These are phyloP conservation scores for Galleria mellonella DNA, from an alignment of 1,140 invertebrate species.

Conservation along the genomic window DNA sequence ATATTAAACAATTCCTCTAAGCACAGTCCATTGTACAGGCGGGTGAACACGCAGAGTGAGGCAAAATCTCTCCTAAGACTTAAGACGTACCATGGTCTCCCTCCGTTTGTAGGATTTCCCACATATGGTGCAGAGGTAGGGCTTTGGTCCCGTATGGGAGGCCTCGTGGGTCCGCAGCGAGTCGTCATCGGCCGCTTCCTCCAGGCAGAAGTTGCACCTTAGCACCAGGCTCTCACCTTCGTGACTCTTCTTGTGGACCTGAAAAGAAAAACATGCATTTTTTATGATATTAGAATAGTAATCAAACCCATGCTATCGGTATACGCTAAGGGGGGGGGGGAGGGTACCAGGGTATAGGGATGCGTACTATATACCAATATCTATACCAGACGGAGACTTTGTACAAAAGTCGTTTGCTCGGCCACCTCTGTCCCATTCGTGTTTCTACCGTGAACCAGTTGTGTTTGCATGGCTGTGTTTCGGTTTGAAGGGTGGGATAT, in stretches of 20 bases:
- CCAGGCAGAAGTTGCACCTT: slow-evolving; percentile 46
- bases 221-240: slow-evolving; percentile 30
- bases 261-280: slow-evolving; percentile 19
- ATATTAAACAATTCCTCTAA: no score
- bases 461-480: no score
- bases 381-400: no score
- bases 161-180: slow-evolving; percentile 27
- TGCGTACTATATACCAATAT: no score
- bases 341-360: background rate
- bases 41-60: no score
- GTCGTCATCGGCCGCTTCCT: slow-evolving; percentile 17
- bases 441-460: no score
- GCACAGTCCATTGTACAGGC: no score
- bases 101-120: slow-evolving; percentile 40
- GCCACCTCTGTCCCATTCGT: no score
- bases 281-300: background rate
- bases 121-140: slow-evolving; percentile 48
- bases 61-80: slow-evolving; percentile 26
- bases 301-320: no score
- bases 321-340: background rate
- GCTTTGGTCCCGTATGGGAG: slow-evolving; percentile 37
- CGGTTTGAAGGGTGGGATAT: no score
- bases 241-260: slow-evolving; percentile 53
- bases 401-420: no score
- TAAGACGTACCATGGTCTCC: slow-evolving; percentile 42